Evolutionary conservation across 2,888 invertebrate genomes (phyloP), one percentile per base, ranked within the genome.

Genomic region (Agonopterix heracliana): DNA sequence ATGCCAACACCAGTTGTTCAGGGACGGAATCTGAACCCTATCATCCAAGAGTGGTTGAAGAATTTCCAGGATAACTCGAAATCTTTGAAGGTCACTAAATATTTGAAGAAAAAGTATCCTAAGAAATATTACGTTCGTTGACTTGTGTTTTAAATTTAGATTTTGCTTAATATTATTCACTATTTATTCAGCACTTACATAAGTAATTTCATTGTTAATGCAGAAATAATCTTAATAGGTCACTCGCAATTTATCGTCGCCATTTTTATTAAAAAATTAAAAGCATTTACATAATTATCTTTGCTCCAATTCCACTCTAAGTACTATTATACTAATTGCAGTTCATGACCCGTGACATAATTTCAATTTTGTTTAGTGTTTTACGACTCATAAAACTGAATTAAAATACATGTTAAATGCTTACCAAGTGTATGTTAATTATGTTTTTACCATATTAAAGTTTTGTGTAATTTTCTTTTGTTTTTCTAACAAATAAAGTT

Each of bases 1-100:
- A 48, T 81, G 13, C 79, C 85, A 1, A 87, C 87, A 8, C 83
- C 80, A 3, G 79, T 85, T 0, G 70, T 82, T 3, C 82, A 87
- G 68, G 86, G 77, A 34, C 79, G 73, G 56, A 63, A 65, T 45
- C 51, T 79, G 3, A 69, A 74, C 52, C 57, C 74, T 7, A 59
- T 71, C 13, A 59, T 71, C 13, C 65, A 72, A 48, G 68, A 75
- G 45, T 81, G 81, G 79, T 52, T 72, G n/a, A 77, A 71, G 49
- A 68, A 67, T 48, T 68, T 70, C 12, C 71, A 76, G 54, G 67
- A 74, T 3, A 74, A 60, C n/a, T 55, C 49, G 26, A 43, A 60
- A 4, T 61, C 67, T 50, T 54, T 59, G 9, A 73, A 73, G 52
- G 61, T 62, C 41, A 69, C 71, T 26, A 71, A 73, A 53, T 74